Evolutionary conservation across 2,113 vertebrate genomes (phyloP), one percentile per base, ranked within the genome.

Genomic region (Meles meles): DNA sequence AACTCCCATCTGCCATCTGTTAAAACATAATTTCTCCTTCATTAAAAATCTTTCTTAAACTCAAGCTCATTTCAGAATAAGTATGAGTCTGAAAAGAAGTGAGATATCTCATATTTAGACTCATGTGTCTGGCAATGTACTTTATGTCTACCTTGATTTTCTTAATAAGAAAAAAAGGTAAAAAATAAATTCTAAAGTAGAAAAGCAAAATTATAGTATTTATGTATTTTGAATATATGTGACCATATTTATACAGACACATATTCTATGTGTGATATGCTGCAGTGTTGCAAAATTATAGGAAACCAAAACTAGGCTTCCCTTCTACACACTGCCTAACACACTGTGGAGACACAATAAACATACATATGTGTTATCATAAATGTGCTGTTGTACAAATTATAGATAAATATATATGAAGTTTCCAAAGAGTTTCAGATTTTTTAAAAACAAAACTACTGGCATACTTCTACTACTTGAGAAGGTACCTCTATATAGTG

Each of bases 1-100:
- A 97, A 67, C 49, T 80, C 82, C 93, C 63, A 76, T 96, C 96
- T 97, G 96, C 94, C 95, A 97, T 98, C 96, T 98, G 98, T 96
- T 98, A 96, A 97, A 49, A 34, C 17, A 93, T 93, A 96, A 93
- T 95, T 93, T 87, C 89, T 93, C 42, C 80, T 95, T 97, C 96
- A 97, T 97, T 98, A 97, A 97, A 98, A 95, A 80, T 88, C 76
- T 88, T 95, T 92, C 94, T 91, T 80, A 97, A 95, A 92, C 67
- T 91, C 69, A 88, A 97, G 59, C 69, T 90, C 80, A 94, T 92
- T 94, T 94, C 72, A 89, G 59, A 97, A 91, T 95, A 97, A 94
- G 17, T 91, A 91, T 69, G 76, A 97, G 77, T 65, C 89, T 94
- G 20, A 23, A 94, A 96, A 94, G 74, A 13, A 96, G 39, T 85